phyloP scores from a whole-genome alignment of 2,113 vertebrate species.

The Heteronetta atricapilla region DNA sequence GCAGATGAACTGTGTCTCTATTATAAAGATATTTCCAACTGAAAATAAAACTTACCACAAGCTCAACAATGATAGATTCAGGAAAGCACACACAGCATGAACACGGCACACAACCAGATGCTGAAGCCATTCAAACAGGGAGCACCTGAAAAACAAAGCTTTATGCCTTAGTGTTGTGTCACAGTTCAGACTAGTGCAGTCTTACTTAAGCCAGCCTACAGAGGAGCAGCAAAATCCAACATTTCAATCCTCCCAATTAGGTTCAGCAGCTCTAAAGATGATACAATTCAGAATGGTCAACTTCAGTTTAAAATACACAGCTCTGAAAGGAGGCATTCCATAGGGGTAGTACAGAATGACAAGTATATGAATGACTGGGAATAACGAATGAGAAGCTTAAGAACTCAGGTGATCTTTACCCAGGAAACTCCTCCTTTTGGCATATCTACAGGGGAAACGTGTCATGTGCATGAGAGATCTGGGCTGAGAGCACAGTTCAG shows the following conservation, averaged over 20 bases:
- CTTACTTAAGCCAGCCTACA: background rate
- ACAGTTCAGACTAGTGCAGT: background rate
- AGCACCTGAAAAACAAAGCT: slow-evolving; percentile 41
- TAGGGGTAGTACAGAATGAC: background rate
- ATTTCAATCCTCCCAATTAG: background rate
- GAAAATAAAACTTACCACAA: slow-evolving; percentile 21
- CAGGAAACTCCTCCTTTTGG: background rate
- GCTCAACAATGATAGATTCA: background rate
- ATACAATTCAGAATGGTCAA: background rate
- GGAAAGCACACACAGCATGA: background rate
- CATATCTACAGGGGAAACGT: background rate
- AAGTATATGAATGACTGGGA: background rate
- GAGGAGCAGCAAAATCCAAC: background rate
- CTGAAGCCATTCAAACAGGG: background rate
- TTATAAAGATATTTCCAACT: background rate
- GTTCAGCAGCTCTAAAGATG: background rate
- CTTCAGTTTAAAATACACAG: background rate
- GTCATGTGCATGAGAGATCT: rapidly evolving
- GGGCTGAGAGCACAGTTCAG: background rate
- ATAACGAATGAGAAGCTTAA: background rate
- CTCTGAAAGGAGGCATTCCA: background rate
- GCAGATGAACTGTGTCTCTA: background rate
- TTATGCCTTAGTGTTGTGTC: background rate
- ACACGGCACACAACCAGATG: slow-evolving; percentile 19
- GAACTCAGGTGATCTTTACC: background rate